These are phyloP conservation scores for Pherbina coryleti DNA, from an alignment of 2,888 invertebrate species.

Conservation along the genomic window DNA sequence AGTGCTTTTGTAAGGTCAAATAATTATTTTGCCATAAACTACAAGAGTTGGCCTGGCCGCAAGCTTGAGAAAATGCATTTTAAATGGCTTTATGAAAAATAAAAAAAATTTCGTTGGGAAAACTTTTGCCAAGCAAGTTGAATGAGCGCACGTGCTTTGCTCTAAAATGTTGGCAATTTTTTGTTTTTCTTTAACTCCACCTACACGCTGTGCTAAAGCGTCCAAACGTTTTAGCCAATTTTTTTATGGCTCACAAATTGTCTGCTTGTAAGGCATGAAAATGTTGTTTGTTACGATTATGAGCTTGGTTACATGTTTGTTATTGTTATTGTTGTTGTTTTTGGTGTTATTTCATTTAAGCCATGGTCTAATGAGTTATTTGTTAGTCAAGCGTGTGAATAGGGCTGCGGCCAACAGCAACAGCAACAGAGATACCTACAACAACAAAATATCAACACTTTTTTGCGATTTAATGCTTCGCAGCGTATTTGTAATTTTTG, in stretches of 20 bases:
- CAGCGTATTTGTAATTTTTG: conserved; percentile 11
- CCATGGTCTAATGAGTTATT: conserved; percentile 29
- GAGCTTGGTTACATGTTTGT: not conserved
- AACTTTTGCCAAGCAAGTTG: not conserved
- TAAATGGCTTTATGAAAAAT: not conserved
- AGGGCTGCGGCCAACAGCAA: conserved; percentile 17
- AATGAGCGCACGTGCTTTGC: no score
- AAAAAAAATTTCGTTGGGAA: not conserved
- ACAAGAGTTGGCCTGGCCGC: no score
- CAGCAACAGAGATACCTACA: not conserved
- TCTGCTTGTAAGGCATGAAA: no score
- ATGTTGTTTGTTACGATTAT: no score
- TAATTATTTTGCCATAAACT: no score
- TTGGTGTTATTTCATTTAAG: not conserved
- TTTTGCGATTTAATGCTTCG: conserved; percentile 13
- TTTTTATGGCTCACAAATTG: no score
- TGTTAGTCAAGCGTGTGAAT: conserved; percentile 32
- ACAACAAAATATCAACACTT: no score
- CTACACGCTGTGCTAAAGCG: no score
- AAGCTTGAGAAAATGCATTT: not conserved
- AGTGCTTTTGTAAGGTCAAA: no score
- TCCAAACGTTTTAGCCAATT: no score
- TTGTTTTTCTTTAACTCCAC: no score
- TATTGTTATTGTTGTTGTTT: not conserved
- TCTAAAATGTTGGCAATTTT: no score